Evolutionary conservation across 2,888 invertebrate species (phyloP).

Genomic region (Timandra comae): DNA sequence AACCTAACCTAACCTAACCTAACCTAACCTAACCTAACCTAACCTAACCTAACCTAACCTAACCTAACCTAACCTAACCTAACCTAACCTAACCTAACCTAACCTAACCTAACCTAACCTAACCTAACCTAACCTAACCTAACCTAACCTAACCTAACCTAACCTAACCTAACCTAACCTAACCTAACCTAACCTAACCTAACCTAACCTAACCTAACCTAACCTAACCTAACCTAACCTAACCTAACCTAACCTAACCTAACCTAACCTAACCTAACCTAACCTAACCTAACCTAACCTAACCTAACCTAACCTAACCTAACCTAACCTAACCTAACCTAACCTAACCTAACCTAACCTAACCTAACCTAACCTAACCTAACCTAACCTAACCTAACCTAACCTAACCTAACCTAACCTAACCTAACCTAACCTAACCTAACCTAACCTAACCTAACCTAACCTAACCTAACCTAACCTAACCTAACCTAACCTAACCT

Average conservation of each 20-base stretch:
- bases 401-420: constrained; percentile 10
- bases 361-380: constrained; percentile 9
- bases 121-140: constrained; percentile 10
- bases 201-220: constrained; percentile 8
- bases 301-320: constrained; percentile 9
- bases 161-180: constrained; percentile 8
- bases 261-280: constrained; percentile 9
- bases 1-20: constrained; percentile 7
- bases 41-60: constrained; percentile 9
- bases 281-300: constrained; percentile 9
- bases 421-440: constrained; percentile 10
- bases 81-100: constrained; percentile 7
- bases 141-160: constrained; percentile 10
- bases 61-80: constrained; percentile 9
- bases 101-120: constrained; percentile 10
- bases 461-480: constrained; percentile 13
- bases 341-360: constrained; percentile 7
- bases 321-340: constrained; percentile 9
- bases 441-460: constrained; percentile 9
- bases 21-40: constrained; percentile 8
- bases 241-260: constrained; percentile 9
- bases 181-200: constrained; percentile 6
- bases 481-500: constrained; percentile 14
- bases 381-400: constrained; percentile 10
- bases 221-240: constrained; percentile 8